Base-by-base conservation (phyloP, 2,113 vertebrate species). In the Numenius arquata region DNA sequence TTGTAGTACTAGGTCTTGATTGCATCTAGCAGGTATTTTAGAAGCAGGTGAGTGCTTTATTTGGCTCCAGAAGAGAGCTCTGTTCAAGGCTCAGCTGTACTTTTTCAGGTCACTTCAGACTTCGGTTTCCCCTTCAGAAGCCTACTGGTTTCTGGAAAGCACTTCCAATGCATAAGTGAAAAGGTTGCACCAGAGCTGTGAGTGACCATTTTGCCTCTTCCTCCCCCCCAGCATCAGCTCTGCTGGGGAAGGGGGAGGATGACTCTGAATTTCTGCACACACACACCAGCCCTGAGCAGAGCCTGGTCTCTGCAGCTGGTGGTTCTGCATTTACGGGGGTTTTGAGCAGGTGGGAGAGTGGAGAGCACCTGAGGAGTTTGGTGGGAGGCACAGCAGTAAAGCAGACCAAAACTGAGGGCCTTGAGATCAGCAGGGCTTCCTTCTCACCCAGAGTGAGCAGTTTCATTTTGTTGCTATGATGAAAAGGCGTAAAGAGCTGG, bases 21-120 rank as follows among this genome's bases (percentile, higher is more conserved):
- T 95, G 89, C 80, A 56, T 75, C 91, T 85, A 89, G 72, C 72
- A 92, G 85, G 36, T 23, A 17, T 32, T 53, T 87, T 53, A 63
- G 73, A 61, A 85, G 40, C 30, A 56, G 65, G 5, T 9, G n/a
- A 65, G 58, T 65, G 82, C 71, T 89, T 95, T 88, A 41, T 74
- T 93, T 50, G 55, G 52, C 74, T 91, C 88, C 23, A 62, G 15
- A 78, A 20, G 25, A 84, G 48, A 61, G 15, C 30, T 4, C 52
- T 38, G 15, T 23, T 56, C 27, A 22, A 50, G n/a, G 73, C 40
- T 85, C 56, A 45, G 48, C 48, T 80, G 12, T 30, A 7, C 56
- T 41, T 59, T 36, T 76, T 11, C 30, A 74, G 61, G n/a, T 77
- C 40, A 23, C 50, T 76, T 65, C 40, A 82, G 76, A 36, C 67